Evolutionary conservation across 2,113 vertebrate genomes (phyloP).

Genomic region (Xiphias gladius): DNA sequence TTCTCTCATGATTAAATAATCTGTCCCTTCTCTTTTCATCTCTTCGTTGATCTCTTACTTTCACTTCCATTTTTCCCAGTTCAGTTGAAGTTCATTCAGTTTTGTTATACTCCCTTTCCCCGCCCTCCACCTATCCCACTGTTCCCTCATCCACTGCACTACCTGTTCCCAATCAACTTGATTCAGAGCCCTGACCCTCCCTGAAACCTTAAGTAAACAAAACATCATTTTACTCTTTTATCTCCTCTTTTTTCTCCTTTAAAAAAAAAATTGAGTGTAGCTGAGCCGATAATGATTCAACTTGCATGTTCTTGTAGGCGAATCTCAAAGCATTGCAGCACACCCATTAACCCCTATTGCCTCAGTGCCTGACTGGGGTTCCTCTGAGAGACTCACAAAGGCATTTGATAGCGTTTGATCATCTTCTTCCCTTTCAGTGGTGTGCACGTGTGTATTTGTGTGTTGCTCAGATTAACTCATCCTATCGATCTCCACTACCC

Average conservation of each 20-base stretch:
- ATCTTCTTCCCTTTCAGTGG: conserved; percentile 35
- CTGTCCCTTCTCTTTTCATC: not conserved
- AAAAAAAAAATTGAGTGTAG: not conserved
- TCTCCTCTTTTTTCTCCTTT: not conserved
- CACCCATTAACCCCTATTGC: conserved; percentile 70
- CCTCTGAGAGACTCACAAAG: conserved; percentile 51
- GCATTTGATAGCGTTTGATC: conserved; percentile 71
- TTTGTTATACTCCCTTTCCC: not conserved
- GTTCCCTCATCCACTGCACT: not conserved
- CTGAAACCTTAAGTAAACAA: conserved; percentile 49
- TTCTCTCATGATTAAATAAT: conserved; percentile 40
- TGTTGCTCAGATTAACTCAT: conserved; percentile 46
- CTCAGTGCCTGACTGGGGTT: conserved; percentile 36
- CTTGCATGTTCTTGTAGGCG: conserved; percentile 31
- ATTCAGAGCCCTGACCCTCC: conserved; percentile 40
- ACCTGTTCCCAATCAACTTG: conserved; percentile 33
- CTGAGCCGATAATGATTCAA: conserved; percentile 56
- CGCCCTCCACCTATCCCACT: not conserved
- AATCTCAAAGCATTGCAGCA: conserved; percentile 47
- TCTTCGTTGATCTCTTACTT: conserved; percentile 8
- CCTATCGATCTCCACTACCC: conserved; percentile 64
- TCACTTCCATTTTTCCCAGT: conserved; percentile 24
- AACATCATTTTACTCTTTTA: conserved; percentile 43
- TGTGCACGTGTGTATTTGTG: conserved; percentile 13
- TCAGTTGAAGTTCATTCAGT: conserved; percentile 48